A percentile compares a stretch with the other conserved stretches of the same genome.
These are phyloP conservation scores for Alces alces DNA, from an alignment of 2,113 vertebrate species.

Conservation along the genomic window DNA sequence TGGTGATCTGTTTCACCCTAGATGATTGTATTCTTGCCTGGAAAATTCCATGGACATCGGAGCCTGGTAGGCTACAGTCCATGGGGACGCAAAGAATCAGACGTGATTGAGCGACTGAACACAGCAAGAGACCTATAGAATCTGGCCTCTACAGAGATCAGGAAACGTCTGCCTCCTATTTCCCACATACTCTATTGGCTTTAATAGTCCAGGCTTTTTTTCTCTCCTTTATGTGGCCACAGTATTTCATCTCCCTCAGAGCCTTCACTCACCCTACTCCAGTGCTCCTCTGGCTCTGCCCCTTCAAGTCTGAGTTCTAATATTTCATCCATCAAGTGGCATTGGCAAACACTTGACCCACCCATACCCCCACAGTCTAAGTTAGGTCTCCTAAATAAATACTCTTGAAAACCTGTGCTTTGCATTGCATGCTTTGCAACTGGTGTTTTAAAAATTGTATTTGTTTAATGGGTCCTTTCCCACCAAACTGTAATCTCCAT, in stretches of 20 bases:
- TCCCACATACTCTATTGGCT: neutral
- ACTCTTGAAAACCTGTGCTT: neutral
- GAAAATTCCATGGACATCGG: neutral
- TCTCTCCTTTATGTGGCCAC: neutral
- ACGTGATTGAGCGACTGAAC: neutral
- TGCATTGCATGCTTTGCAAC: neutral
- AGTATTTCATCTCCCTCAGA: neutral
- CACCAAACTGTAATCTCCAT: neutral
- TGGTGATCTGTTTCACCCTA: too few species aligned
- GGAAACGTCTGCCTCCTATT: neutral
- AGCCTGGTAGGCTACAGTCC: neutral
- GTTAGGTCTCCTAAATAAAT: neutral
- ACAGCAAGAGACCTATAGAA: neutral
- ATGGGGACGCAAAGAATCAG: neutral
- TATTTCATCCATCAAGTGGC: neutral
- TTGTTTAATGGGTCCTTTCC: neutral
- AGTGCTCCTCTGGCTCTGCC: neutral
- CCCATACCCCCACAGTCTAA: neutral
- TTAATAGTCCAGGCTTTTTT: neutral
- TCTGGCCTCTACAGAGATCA: neutral
- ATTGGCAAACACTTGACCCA: neutral
- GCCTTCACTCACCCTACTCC: neutral
- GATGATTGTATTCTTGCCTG: neutral
- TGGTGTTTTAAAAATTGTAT: neutral
- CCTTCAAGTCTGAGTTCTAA: neutral